phyloP scores from a whole-genome alignment of 1,140 invertebrate species.

The Penaeus chinensis region DNA sequence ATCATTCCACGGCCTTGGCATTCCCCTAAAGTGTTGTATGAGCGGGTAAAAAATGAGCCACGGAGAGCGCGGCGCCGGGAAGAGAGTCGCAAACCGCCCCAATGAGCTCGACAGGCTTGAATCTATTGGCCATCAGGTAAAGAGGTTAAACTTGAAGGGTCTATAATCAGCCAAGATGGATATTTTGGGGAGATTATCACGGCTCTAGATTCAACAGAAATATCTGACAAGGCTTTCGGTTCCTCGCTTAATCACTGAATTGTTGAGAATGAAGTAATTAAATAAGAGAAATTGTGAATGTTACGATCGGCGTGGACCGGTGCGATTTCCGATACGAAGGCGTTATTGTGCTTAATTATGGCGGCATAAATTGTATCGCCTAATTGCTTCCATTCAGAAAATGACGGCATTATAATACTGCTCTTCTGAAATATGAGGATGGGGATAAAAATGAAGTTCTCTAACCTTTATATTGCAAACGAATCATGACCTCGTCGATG shows the following conservation, averaged over 20 bases:
- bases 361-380: neutral
- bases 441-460: neutral
- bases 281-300: conserved; percentile 34
- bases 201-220: neutral
- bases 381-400: conserved; percentile 29
- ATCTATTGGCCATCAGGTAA: conserved; percentile 8
- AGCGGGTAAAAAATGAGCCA: conserved; percentile 38
- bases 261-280: conserved; percentile 59
- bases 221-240: conserved; percentile 25
- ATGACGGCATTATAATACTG: conserved; percentile 16
- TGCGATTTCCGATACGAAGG: conserved; percentile 4
- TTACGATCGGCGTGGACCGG: conserved; percentile 17
- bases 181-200: neutral
- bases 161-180: neutral
- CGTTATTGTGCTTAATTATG: conserved; percentile 18
- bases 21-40: conserved; percentile 54
- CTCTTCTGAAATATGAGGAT: neutral
- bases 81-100: conserved; percentile 19
- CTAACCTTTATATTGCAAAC: too few relatives aligned
- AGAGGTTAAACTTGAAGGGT: conserved; percentile 19
- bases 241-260: conserved; percentile 54
- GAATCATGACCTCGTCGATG: too few relatives aligned
- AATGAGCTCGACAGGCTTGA: neutral
- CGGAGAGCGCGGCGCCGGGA: neutral
- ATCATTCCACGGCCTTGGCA: conserved; percentile 25